phyloP scores from a whole-genome alignment of 2,888 invertebrate genomes.

The Pachycephus smyrnensis region DNA sequence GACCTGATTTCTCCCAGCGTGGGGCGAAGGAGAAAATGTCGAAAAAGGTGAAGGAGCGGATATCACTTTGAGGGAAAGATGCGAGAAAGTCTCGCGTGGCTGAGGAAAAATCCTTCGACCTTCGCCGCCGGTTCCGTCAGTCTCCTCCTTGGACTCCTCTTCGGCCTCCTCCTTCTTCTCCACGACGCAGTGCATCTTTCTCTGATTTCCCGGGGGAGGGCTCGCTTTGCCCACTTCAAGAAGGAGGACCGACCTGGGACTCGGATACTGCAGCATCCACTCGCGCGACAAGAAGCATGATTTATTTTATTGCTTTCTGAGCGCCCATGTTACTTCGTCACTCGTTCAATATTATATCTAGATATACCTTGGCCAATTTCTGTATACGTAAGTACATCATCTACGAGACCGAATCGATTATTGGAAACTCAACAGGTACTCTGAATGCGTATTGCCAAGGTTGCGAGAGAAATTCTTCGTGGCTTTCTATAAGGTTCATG shows the following conservation, averaged over 20 bases:
- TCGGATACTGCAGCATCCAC: constrained; percentile 12
- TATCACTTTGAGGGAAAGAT: background rate
- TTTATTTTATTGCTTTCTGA: constrained; percentile 53
- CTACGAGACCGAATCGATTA: constrained; percentile 4
- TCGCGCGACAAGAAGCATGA: constrained; percentile 38
- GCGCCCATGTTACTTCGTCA: constrained; percentile 45
- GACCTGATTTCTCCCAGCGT: background rate
- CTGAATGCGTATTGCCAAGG: background rate
- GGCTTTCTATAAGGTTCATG: background rate
- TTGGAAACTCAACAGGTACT: background rate
- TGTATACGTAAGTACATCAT: background rate
- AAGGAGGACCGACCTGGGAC: background rate
- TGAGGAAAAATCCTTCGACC: background rate
- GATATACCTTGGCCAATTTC: background rate
- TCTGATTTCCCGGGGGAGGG: constrained; percentile 60
- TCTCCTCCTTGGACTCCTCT: background rate
- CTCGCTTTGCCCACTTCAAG: constrained; percentile 33
- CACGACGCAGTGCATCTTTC: constrained; percentile 56
- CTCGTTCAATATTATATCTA: background rate
- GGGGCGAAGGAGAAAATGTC: background rate
- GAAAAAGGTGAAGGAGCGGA: background rate
- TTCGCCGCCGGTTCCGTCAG: background rate
- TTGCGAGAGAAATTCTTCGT: background rate
- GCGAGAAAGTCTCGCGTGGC: background rate
- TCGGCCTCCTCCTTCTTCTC: background rate